Conservation (phyloP, 2,113 vertebrate species). For the Plectropomus leopardus region DNA sequence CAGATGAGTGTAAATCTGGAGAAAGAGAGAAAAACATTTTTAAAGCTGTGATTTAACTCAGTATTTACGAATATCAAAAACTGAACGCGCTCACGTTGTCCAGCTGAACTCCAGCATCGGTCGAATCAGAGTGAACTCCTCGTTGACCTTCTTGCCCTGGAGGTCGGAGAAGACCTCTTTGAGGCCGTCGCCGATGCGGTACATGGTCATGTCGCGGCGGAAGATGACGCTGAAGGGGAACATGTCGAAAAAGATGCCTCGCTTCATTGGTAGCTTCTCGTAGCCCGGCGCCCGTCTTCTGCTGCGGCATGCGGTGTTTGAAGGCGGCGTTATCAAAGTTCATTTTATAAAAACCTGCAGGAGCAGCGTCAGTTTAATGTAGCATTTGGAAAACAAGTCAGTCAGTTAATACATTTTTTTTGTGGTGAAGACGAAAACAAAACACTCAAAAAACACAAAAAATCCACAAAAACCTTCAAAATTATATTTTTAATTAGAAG, state of each 20-base stretch:
- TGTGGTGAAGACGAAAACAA: too few relatives aligned
- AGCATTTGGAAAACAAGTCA: neutral
- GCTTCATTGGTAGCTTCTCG: conserved; percentile 86
- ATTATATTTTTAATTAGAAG: too few relatives aligned
- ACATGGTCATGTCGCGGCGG: conserved; percentile 86
- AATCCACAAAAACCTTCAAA: too few relatives aligned
- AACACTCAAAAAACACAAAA: too few relatives aligned
- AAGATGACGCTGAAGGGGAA: conserved; percentile 86
- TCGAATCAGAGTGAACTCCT: conserved; percentile 84
- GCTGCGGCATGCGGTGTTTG: conserved; percentile 84
- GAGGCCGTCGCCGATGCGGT: conserved; percentile 82
- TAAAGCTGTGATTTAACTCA: too few relatives aligned
- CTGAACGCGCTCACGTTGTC: conserved; percentile 76
- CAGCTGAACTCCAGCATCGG: conserved; percentile 87
- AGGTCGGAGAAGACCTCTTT: conserved; percentile 86
- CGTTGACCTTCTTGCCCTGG: conserved; percentile 85
- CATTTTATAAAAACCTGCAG: conserved; percentile 86
- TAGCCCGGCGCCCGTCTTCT: conserved; percentile 85
- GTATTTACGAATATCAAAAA: too few relatives aligned
- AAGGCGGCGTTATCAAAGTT: conserved; percentile 87
- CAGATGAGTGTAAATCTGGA: conserved; percentile 83
- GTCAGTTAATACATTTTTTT: neutral
- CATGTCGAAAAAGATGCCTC: conserved; percentile 86
- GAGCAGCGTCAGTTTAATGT: neutral
- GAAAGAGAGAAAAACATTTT: neutral